Conservation (phyloP, 2,888 invertebrate species). For the Nemotelus pantherinus region DNA sequence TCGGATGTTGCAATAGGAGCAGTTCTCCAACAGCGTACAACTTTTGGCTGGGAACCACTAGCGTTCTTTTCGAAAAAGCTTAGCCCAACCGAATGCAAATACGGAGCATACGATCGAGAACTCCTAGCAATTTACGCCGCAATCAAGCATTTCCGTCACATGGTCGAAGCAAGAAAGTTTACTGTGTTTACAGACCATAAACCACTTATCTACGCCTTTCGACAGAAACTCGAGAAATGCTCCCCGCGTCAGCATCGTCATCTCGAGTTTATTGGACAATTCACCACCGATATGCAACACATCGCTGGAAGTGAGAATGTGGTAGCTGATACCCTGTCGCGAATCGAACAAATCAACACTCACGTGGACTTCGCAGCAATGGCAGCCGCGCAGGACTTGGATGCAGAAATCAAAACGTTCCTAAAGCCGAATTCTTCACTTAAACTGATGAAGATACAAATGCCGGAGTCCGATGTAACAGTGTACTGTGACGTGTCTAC, state of each 20-base stretch:
- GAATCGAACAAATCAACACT: conserved; percentile 4
- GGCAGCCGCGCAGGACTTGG: not conserved
- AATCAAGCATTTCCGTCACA: conserved; percentile 53
- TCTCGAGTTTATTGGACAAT: conserved; percentile 45
- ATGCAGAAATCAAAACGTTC: not conserved
- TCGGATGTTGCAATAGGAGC: too few relatives aligned
- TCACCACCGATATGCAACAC: conserved; percentile 44
- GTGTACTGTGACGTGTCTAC: too few relatives aligned
- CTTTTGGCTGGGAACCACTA: conserved; percentile 52
- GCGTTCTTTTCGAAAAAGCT: conserved; percentile 55
- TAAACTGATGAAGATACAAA: too few relatives aligned
- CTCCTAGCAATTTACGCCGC: conserved; percentile 53
- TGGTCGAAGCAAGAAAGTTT: conserved; percentile 47
- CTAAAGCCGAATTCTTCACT: too few relatives aligned
- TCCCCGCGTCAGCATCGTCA: conserved; percentile 59
- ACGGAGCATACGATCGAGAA: conserved; percentile 55
- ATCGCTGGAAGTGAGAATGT: conserved; percentile 39
- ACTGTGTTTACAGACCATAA: conserved; percentile 47
- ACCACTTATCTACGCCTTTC: conserved; percentile 54
- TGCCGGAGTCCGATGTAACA: too few relatives aligned
- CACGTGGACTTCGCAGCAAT: not conserved
- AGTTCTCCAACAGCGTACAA: too few relatives aligned
- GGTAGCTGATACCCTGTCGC: conserved; percentile 41
- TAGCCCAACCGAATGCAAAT: conserved; percentile 52
- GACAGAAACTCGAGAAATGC: conserved; percentile 53